A percentile compares a stretch with the other conserved stretches of the same genome.
phyloP scores from a whole-genome alignment of 2,888 invertebrate genomes.

The Hoplodrina blanda region DNA sequence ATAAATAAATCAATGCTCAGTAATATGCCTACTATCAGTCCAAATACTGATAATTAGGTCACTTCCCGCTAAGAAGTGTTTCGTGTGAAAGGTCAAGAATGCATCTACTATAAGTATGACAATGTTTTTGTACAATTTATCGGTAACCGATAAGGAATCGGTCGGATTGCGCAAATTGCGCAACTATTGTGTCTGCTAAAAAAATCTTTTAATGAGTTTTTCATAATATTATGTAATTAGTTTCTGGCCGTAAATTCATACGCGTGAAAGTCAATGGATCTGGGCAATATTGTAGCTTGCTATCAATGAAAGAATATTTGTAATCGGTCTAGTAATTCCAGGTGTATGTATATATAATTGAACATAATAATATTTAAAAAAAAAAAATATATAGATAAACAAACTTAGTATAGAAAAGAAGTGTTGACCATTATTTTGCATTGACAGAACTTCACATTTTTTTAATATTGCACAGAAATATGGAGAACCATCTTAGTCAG shows the following conservation, averaged over 20 bases:
- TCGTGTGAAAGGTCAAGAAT: constrained; percentile 69
- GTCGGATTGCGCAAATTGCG: constrained; percentile 24
- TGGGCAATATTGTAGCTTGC: too few species aligned
- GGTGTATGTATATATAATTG: too few species aligned
- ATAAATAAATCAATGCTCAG: constrained; percentile 10
- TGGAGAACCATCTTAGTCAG: too few species aligned
- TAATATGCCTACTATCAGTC: constrained; percentile 1
- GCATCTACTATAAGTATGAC: constrained; percentile 55
- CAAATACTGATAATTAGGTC: constrained; percentile 58
- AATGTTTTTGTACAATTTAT: constrained; percentile 51
- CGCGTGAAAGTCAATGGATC: too few species aligned
- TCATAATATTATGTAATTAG: too few species aligned
- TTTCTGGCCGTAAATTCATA: too few species aligned
- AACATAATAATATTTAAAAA: too few species aligned
- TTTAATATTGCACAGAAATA: too few species aligned
- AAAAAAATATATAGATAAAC: too few species aligned
- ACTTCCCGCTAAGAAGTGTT: constrained; percentile 67
- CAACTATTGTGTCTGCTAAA: not conserved
- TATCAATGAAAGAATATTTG: too few species aligned
- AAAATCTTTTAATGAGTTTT: not conserved
- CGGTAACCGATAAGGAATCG: constrained; percentile 25
- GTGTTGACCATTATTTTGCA: not conserved
- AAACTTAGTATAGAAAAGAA: too few species aligned
- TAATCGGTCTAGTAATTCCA: too few species aligned
- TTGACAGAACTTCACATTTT: not conserved